These are phyloP conservation scores for Enteromius fasciolatus DNA, from an alignment of 2,797 vertebrate genomes.

Conservation along the genomic window DNA sequence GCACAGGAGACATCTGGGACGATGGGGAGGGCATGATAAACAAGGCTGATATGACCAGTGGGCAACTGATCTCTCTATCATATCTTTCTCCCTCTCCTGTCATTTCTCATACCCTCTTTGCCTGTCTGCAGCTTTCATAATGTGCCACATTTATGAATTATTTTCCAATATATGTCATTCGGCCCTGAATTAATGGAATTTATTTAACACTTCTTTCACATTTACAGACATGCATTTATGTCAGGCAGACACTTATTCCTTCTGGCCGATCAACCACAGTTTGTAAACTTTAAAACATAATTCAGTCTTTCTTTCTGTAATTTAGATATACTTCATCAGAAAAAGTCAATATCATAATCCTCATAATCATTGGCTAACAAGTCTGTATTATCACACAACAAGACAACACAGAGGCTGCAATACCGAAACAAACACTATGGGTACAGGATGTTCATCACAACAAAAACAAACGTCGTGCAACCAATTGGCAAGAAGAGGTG, in stretches of 20 bases:
- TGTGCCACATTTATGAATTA: neutral
- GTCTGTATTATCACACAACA: neutral
- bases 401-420: too few relatives aligned
- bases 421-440: too few relatives aligned
- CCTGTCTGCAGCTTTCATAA: conserved; percentile 20
- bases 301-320: neutral
- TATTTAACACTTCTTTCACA: neutral
- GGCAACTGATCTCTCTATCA: conserved; percentile 57
- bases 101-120: conserved; percentile 5
- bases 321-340: neutral
- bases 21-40: conserved; percentile 63
- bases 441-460: too few relatives aligned
- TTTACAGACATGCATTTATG: neutral
- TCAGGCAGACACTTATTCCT: conserved; percentile 1
- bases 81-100: conserved; percentile 20
- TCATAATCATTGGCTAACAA: conserved; percentile 12
- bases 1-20: conserved; percentile 59
- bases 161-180: neutral
- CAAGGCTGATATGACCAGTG: conserved; percentile 54
- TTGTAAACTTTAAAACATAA: conserved; percentile 15
- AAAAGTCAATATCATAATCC: neutral
- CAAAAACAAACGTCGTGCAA: too few relatives aligned
- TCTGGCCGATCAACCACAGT: neutral
- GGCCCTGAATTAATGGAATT: neutral
- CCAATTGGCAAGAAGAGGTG: too few relatives aligned